Base-by-base conservation (phyloP, 2,797 vertebrate species). In the Pygocentrus nattereri region DNA sequence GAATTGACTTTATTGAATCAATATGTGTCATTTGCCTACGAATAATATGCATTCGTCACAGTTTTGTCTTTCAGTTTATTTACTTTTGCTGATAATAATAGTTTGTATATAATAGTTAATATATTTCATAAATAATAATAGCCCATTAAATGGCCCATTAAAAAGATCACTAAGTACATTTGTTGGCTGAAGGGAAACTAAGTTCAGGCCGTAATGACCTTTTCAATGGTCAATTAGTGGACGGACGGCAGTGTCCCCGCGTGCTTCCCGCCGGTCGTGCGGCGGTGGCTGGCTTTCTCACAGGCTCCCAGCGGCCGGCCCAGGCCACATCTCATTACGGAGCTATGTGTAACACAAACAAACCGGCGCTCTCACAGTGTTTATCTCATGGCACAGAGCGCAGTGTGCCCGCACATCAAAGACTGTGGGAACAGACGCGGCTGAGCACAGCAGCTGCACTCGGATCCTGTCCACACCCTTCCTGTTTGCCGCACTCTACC, bases 391-490 rank as follows among this genome's bases (percentile, higher is more conserved):
- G 91, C 90, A 89, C 93, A 92, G 91, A 93, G 90, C 69, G 88
- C 91, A 44, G 27, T 89, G 87, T 93, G 92, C 93, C 91, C 87
- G 8, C 86, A 92, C 91, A 95, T 95, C 95, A 95, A 95, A 95
- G 94, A 90, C 84, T 89, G 90, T 93, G 93, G 92, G 94, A 95
- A 95, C 92, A 93, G 94, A 93, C 90, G 84, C 90, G 90, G 87
- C 87, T 92, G 91, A 86, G 90, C 88, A 83, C 87, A 89, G 93
- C 94, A 94, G 94, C 94, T 93, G 93, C 86, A 49, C 93, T 93
- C 85, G 91, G 91, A 95, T 94, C 94, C 94, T 94, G 93, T 93
- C 93, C 94, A 95, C 95, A 92, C 95, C 95, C 95, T 96, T 96
- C 96, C 96, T 96, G 95, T 94, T 94, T 91, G 91, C 85, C 82